Evolutionary conservation across 2,113 vertebrate genomes (phyloP), one percentile per base, ranked within the genome.

Genomic region (Carassius gibelio): DNA sequence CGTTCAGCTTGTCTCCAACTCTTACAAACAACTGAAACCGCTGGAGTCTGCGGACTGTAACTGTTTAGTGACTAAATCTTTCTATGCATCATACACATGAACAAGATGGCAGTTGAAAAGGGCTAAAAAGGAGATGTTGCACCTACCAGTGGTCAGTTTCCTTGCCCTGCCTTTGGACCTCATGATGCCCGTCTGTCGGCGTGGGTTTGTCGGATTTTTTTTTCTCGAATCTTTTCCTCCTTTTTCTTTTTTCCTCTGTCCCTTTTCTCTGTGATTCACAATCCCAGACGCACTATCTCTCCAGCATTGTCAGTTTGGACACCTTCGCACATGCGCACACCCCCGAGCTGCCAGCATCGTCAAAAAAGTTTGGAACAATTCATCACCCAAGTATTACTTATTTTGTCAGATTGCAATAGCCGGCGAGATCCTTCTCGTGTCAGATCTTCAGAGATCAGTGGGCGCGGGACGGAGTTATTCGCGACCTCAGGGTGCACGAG

Each of bases 111-210:
- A 96, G 94, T 94, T 94, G 93, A 82, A 89, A 93, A 96, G 96
- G 94, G 93, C 94, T 93, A 93, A 96, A 94, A 96, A 97, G 96
- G 95, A 89, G 96, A 95, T 95, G 94, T 95, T 96, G 95, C 97
- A 99, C 97, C 96, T 99, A 99, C 97, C 98, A 95, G 97, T 96
- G 96, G 97, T 95, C 95, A 99, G 97, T 95, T 98, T 99, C 96
- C 97, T 96, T 91, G 97, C 97, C 95, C 97, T 97, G 96, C 96
- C 96, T 95, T 99, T 99, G 96, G 97, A 99, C 97, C 97, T 96
- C 97, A 99, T 97, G 96, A 93, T 97, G 96, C 94, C 95, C 93
- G 94, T 94, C 96, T 95, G 94, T 95, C 96, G 94, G 94, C 91
- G 95, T 93, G 93, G 94, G 93, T 95, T 94, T 94, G 92, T 92